Base-by-base conservation (phyloP, 2,888 invertebrate genomes). In the Protophormia terraenovae region DNA sequence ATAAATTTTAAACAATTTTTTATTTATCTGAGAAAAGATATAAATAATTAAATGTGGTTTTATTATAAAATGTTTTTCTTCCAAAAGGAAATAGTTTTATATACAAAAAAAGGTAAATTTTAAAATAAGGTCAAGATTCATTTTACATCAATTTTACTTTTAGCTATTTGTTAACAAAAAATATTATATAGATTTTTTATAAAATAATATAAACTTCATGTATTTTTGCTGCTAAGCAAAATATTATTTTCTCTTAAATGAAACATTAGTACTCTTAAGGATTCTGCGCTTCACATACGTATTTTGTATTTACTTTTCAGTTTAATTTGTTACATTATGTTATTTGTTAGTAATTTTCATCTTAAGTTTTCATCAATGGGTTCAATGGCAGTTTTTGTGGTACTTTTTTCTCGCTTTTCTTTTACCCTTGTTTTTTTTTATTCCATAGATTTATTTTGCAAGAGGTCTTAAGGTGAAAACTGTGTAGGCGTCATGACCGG, bases 41-140 rank as follows among this genome's bases (percentile, higher is more conserved):
- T 27, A 45, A 66, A 66, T 45, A 66, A 24, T 66, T 5, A 45
- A 66, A n/a, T 24, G 41, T 41, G 41, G 3, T 45, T 66, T 45
- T 22, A 38, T 3, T 6, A 6, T 41, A 41, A 19, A 53, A 38
- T 47, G 50, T 10, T 71, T 4, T 41, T 19, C 41, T 6, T n/a
- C n/a, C n/a, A n/a, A n/a, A 16, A 45, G 19, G 4, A 73, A 55
- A 4, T 7, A 27, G 7, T 47, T 38, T 64, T 14, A 19, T 8
- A 53, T 14, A 12, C 1, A 66, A 19, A 35, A 53, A 53, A 81
- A 81, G 29, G 41, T 62, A 62, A 69, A 50, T 32, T n/a, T n/a
- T 60, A 32, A 82, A 80, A 77, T 83, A 83, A 83, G 76, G 76
- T 83, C 82, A 83, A 83, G 76, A 77, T 47, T 83, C 45, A 47